These are phyloP conservation scores for Petrocephalus microphthalmus DNA, from an alignment of 2,113 vertebrate genomes.

Conservation along the genomic window DNA sequence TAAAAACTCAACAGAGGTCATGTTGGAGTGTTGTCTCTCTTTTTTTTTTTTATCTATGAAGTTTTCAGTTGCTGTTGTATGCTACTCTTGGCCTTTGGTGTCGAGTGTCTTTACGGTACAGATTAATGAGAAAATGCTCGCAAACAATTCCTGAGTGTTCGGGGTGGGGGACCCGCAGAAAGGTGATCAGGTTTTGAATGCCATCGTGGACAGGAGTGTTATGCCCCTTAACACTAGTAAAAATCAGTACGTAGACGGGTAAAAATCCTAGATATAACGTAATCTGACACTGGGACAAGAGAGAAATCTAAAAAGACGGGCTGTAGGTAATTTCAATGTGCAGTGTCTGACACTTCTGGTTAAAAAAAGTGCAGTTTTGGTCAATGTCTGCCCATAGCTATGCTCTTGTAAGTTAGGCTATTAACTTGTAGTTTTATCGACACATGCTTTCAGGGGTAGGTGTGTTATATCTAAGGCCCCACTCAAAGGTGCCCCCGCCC, in stretches of 20 bases:
- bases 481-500: not conserved
- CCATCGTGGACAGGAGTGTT: not conserved
- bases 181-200: not conserved
- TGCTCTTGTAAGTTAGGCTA: not conserved
- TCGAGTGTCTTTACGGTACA: not conserved
- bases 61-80: not conserved
- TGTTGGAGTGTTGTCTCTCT: conserved; percentile 21
- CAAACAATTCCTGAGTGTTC: not conserved
- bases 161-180: not conserved
- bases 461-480: not conserved
- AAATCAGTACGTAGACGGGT: not conserved
- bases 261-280: not conserved
- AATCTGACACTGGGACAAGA: not conserved
- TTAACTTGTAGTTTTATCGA: not conserved
- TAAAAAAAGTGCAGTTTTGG: not conserved
- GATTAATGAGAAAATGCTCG: not conserved
- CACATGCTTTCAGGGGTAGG: not conserved
- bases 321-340: not conserved
- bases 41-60: conserved; percentile 5
- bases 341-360: not conserved
- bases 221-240: not conserved
- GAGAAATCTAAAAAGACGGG: not conserved
- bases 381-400: not conserved
- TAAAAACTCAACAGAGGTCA: conserved; percentile 64
- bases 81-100: not conserved